phyloP scores from a whole-genome alignment of 2,113 vertebrate genomes.

The Xiphophorus couchianus region DNA sequence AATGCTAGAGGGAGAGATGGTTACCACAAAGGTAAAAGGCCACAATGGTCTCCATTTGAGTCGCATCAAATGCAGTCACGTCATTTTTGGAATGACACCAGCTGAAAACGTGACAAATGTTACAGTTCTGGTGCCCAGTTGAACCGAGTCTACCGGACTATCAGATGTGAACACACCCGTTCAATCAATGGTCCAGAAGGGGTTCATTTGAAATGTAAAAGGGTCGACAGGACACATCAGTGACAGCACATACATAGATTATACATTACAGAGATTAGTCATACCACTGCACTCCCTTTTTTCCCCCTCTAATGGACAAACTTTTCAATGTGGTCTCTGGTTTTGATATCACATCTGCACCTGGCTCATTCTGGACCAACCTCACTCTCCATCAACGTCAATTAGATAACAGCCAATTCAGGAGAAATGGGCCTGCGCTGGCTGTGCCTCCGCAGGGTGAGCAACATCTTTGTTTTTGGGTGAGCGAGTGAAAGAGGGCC shows the following conservation, averaged over 20 bases:
- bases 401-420: conserved; percentile 28
- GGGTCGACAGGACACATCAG: not conserved
- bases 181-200: no score
- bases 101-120: no score
- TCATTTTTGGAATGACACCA: no score
- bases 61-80: no score
- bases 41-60: no score
- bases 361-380: conserved; percentile 14
- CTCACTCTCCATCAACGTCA: conserved; percentile 9
- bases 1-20: no score
- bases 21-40: no score
- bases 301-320: not conserved
- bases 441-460: not conserved
- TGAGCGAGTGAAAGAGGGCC: conserved; percentile 3
- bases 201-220: not conserved
- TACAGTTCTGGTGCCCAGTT: no score
- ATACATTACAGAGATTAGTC: conserved; percentile 15
- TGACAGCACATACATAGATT: no score
- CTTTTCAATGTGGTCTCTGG: conserved; percentile 4
- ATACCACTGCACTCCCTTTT: not conserved
- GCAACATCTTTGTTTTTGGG: conserved; percentile 12
- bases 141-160: no score
- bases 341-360: conserved; percentile 6
- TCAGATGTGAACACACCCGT: no score
- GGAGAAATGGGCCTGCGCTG: conserved; percentile 27